Conservation (phyloP, 2,888 invertebrate genomes). For the Rhamnusium bicolor region DNA sequence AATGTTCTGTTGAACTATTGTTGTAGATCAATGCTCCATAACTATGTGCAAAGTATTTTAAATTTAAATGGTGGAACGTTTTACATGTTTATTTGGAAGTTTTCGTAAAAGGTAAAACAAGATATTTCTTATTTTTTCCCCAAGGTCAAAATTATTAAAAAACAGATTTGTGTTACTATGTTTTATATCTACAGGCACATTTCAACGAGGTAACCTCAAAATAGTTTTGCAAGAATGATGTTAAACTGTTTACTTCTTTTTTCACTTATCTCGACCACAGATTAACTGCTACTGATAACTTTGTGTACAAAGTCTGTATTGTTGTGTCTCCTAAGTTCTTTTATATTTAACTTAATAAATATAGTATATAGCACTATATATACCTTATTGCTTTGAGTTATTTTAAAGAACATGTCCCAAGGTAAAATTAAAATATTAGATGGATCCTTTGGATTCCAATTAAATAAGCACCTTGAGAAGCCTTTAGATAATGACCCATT, state of each 20-base stretch:
- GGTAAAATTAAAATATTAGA: constrained; percentile 69
- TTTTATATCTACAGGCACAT: neutral
- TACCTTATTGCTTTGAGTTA: neutral
- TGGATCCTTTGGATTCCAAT: constrained; percentile 85
- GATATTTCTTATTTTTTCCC: neutral
- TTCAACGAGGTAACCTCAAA: neutral
- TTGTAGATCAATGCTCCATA: too few relatives aligned
- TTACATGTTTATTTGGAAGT: neutral
- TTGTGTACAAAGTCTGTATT: neutral
- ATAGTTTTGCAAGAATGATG: neutral
- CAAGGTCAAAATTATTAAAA: neutral
- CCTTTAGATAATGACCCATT: constrained; percentile 85
- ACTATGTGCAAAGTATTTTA: too few relatives aligned
- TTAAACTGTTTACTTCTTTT: neutral
- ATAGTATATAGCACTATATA: neutral
- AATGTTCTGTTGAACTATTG: too few relatives aligned
- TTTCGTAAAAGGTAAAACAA: neutral
- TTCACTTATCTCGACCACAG: neutral
- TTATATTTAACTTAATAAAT: neutral
- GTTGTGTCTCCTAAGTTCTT: too few relatives aligned
- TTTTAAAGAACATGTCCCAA: neutral
- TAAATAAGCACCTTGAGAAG: constrained; percentile 80
- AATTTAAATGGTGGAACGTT: too few relatives aligned
- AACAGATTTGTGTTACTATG: neutral
- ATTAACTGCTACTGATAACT: neutral